Base-by-base conservation (phyloP, 2,888 invertebrate species). In the Desoria tigrina region DNA sequence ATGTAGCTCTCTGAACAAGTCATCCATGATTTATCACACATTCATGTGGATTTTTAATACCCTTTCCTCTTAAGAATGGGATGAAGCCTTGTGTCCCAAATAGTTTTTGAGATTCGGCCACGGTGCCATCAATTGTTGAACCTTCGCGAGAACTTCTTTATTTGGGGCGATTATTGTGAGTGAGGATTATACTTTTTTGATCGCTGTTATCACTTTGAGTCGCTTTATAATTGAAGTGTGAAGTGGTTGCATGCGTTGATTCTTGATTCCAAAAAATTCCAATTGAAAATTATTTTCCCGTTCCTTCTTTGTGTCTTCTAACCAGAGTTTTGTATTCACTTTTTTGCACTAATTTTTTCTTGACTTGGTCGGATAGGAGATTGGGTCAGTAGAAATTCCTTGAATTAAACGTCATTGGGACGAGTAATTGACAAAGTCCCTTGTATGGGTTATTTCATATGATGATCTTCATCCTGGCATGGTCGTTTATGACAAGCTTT, bases 21-120 rank as follows among this genome's bases (percentile, higher is more conserved):
- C 32, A 32, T 4, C 32, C 16, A 45, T 45, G 45, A 45, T 45
- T 45, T 45, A 45, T 21, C n/a, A 21, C 45, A 9, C 45, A 45
- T 45, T 45, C 45, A 45, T 16, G n/a, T 45, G n/a, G n/a, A 21
- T 45, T 32, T n/a, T n/a, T 32, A 32, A 32, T 32, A 32, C 32
- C 4, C n/a, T n/a, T n/a, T n/a, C 11, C 32, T 32, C 32, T 32
- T 32, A 32, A 32, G 32, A 32, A 32, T 32, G 32, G 11, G 32
- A 32, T 32, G 32, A 45, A 21, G n/a, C 45, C 45, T 45, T 45
- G 45, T 45, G 45, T 45, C 45, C 45, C 45, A 45, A 18, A 45
- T 45, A 45, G 32, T 32, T n/a, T n/a, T n/a, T 32, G 32, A 32
- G 32, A 32, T 32, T 32, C 32, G 32, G 32, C 32, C 32, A 45